These are phyloP conservation scores for Bathynomus jamesi DNA, from an alignment of 1,140 invertebrate species.

Conservation along the genomic window DNA sequence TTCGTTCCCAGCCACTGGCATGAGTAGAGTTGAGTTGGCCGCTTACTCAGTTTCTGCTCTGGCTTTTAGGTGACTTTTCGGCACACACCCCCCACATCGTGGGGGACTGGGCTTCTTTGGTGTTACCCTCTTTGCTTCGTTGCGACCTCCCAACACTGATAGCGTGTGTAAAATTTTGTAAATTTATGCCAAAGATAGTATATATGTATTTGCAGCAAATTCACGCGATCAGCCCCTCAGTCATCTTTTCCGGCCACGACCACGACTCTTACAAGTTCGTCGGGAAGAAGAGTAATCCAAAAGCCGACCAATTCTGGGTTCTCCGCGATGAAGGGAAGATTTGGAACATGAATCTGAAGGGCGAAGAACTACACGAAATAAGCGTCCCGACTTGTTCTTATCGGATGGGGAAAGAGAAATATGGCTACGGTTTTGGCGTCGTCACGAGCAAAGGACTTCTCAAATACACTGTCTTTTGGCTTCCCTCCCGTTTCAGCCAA, in stretches of 20 bases:
- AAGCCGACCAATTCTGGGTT: slow-evolving; percentile 16
- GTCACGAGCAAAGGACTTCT: slow-evolving; percentile 16
- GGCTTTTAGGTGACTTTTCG: no score
- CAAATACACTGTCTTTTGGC: slow-evolving; percentile 24
- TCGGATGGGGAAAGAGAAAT: slow-evolving; percentile 75
- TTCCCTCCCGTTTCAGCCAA: slow-evolving; percentile 24
- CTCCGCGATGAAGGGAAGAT: slow-evolving; percentile 10
- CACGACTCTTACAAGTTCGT: slow-evolving; percentile 26
- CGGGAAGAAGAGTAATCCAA: slow-evolving; percentile 7
- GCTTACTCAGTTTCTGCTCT: no score
- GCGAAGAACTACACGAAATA: slow-evolving; percentile 60
- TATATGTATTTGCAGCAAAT: slow-evolving; percentile 16
- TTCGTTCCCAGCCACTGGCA: no score
- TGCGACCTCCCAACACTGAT: no score
- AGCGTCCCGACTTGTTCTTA: slow-evolving; percentile 89
- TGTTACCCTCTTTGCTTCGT: no score
- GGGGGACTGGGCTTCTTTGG: no score
- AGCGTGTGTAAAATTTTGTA: no score
- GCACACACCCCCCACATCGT: no score
- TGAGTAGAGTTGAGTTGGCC: no score
- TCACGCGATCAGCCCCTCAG: slow-evolving; percentile 4
- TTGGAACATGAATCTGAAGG: slow-evolving; percentile 7
- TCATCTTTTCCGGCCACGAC: slow-evolving; percentile 28
- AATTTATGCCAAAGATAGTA: not conserved
- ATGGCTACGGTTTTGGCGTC: slow-evolving; percentile 74